Evolutionary conservation across 2,113 vertebrate species (phyloP), one percentile per base, ranked within the genome.

Genomic region (Formicarius rufipectus): DNA sequence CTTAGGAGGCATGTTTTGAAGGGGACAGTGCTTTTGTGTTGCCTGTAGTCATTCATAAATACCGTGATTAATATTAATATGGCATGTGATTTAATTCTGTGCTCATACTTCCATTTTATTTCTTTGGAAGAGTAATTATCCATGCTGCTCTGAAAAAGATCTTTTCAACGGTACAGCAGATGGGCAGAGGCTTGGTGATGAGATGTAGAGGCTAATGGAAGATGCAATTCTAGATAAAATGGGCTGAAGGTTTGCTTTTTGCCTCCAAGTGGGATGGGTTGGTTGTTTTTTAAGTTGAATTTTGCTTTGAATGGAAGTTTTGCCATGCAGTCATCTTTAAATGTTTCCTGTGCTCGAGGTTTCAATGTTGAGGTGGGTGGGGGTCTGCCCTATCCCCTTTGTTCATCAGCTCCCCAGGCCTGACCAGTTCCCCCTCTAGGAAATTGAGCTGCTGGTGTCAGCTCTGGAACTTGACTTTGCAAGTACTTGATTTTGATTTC

Each of bases 371-470:
- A 79, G 12, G 4, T 50, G 30, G 9, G 1, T 45, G 19, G 11
- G 3, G 4, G 5, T 86, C 55, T 86, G 42, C 1, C 13, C 11
- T 58, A 31, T 60, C 16, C 11, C 17, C 25, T 76, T 21, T 58
- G 12, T 50, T n/a, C 44, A 3, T 49, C 19, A 69, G n/a, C 6
- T 74, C 7, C 10, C 15, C 20, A 45, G 24, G 27, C 20, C 5
- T 2, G 5, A 18, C 25, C 13, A 45, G 9, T 63, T 79, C 15
- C 5, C 4, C 0, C 0, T 66, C 25, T 63, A 45, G 39, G 33
- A 74, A 17, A 73, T 2, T 76, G 49, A 56, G 25, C 40, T 73
- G 67, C 33, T 86, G 25, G 55, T 67, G 4, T 74, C 47, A 35
- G 47, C 53, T 56, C 25, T 59, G 33, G 33, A 42, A 30, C n/a